phyloP scores from a whole-genome alignment of 64 coral and sea anemone genomes.

The Acropora tenuis region DNA sequence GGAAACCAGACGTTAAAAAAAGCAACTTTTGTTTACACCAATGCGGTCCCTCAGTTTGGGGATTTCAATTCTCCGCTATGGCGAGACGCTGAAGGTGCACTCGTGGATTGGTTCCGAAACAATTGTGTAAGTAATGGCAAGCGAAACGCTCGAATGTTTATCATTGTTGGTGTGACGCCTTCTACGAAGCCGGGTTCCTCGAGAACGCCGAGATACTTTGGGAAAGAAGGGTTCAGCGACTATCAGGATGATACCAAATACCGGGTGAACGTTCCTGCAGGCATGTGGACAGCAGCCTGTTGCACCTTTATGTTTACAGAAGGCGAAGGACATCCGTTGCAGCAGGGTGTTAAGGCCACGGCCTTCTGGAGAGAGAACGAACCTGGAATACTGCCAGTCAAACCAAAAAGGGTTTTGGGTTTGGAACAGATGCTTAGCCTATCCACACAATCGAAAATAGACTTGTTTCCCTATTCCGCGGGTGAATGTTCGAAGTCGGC shows the following conservation, averaged over 20 bases:
- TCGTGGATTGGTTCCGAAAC: not conserved
- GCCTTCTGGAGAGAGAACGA: constrained; percentile 6
- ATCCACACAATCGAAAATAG: not conserved
- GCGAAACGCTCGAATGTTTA: constrained; percentile 11
- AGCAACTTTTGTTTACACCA: constrained; percentile 12
- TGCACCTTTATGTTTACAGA: constrained; percentile 13
- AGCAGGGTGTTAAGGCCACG: not conserved
- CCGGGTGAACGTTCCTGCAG: constrained; percentile 14
- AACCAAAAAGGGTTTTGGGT: not conserved
- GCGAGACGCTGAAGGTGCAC: not conserved
- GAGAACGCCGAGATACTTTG: constrained; percentile 25
- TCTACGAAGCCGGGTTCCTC: not conserved
- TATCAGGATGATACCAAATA: not conserved
- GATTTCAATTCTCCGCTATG: not conserved
- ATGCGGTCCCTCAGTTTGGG: constrained; percentile 1
- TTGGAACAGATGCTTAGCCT: not conserved
- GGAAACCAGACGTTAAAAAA: not conserved
- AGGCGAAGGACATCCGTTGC: not conserved
- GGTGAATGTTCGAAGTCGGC: not conserved
- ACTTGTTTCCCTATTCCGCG: not conserved
- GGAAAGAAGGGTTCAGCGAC: constrained; percentile 2
- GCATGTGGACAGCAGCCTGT: constrained; percentile 21
- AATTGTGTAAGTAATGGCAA: not conserved
- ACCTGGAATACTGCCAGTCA: not conserved
- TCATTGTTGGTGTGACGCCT: constrained; percentile 1